Evolutionary conservation across 2,888 invertebrate genomes (phyloP), one percentile per base, ranked within the genome.

Genomic region (Agrochola lychnidis): DNA sequence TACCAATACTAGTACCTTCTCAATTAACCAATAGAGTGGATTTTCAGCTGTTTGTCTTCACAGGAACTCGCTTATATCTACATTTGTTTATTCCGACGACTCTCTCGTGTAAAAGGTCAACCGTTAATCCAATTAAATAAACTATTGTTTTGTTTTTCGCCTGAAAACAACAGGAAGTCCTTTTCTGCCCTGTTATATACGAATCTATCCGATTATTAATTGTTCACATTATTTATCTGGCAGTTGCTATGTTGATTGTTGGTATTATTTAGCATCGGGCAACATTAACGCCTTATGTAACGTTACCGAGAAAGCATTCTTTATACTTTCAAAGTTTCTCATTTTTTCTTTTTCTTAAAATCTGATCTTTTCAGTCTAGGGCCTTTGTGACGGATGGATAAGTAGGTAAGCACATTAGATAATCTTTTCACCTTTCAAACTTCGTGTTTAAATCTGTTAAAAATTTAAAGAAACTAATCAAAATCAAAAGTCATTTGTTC

Each of bases 61-160:
- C 14, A 62, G 48, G 19, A 64, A 53, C 6, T 63, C 36, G 16
- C 51, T 45, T 16, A 30, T 30, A 30, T 30, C 30, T 30, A 66
- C 42, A 59, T 59, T 53, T 59, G 57, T 66, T 53, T 45, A 36
- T 36, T 57, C 16, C 19, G 25, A 51, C 62, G 36, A 45, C 25
- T 25, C n/a, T 73, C 9, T 36, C 22, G 14, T 30, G 14, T 68
- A 14, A 68, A 73, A 68, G 25, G 63, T 63, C 42, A 48, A 51
- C 40, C 63, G 48, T 71, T 63, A 79, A 79, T 67, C 19, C 14
- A 73, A 73, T 78, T 62, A 71, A 59, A 57, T 14, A 53, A 68
- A 19, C 22, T 64, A 48, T 48, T 70, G 53, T 56, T 63, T 57
- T 51, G 3, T 48, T 72, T 64, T 57, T n/a, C 40, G 19, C n/a